Conservation (phyloP, 1,140 invertebrate genomes). For the Papilio polytes region DNA sequence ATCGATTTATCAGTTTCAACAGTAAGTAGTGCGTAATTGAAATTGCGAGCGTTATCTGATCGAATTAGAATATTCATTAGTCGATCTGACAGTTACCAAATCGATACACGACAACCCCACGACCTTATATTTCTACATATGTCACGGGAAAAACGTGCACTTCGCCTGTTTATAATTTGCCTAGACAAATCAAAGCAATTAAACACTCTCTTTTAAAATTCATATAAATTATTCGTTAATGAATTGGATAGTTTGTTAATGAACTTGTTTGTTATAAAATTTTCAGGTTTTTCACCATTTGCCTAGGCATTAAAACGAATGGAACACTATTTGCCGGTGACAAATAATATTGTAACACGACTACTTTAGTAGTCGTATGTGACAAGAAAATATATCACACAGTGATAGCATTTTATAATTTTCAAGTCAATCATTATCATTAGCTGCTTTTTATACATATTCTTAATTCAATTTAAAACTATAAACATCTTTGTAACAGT, state of each 20-base stretch:
- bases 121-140: slow-evolving; percentile 24
- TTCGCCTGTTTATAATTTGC: background rate
- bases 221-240: too few species aligned
- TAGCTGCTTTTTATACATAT: background rate
- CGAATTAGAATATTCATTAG: slow-evolving; percentile 41
- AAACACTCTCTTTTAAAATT: too few species aligned
- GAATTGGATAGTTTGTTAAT: too few species aligned
- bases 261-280: too few species aligned
- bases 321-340: background rate
- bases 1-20: slow-evolving; percentile 37
- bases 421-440: slow-evolving; percentile 32
- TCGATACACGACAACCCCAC: slow-evolving; percentile 18
- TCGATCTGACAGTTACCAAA: slow-evolving; percentile 37
- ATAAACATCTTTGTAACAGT: slow-evolving; percentile 20
- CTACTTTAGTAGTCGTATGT: slow-evolving; percentile 38
- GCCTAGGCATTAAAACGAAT: background rate
- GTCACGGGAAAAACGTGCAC: background rate
- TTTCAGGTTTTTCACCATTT: background rate
- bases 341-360: slow-evolving; percentile 32
- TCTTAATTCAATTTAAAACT: slow-evolving; percentile 23
- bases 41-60: slow-evolving; percentile 30
- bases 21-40: slow-evolving; percentile 36
- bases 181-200: background rate
- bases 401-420: slow-evolving; percentile 37
- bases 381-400: slow-evolving; percentile 12